Percentiles rank a stretch among this genome's conserved stretches.
These are phyloP conservation scores for Plecturocebus donacophilus DNA, from an alignment of 2,113 vertebrate genomes.

Conservation along the genomic window DNA sequence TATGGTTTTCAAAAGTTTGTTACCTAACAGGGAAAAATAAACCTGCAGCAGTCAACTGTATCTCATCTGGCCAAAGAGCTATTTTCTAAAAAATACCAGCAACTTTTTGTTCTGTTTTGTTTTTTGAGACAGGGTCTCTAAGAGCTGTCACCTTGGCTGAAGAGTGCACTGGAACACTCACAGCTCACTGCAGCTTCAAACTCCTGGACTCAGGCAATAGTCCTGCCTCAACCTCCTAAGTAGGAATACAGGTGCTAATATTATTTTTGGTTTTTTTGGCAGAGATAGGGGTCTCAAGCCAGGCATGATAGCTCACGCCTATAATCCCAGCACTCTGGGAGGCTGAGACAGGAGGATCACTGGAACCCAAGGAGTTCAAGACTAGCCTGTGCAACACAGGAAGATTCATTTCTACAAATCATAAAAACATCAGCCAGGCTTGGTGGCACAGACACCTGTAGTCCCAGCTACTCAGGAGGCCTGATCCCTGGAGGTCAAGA, in stretches of 20 bases:
- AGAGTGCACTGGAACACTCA: background rate
- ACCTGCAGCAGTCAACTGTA: background rate
- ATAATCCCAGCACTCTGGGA: too few species aligned
- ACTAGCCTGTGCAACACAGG: too few species aligned
- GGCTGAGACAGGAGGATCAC: too few species aligned
- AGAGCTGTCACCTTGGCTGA: background rate
- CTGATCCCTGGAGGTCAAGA: too few species aligned
- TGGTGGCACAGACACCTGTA: too few species aligned
- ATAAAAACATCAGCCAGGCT: too few species aligned
- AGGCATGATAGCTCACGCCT: too few species aligned
- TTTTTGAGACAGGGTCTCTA: background rate
- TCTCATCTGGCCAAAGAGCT: background rate
- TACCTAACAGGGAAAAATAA: slow-evolving; percentile 9
- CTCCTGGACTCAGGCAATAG: background rate
- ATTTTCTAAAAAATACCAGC: background rate
- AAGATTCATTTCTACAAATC: too few species aligned
- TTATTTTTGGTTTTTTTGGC: background rate
- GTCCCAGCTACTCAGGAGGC: too few species aligned
- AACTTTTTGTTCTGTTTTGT: background rate
- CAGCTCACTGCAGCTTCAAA: background rate
- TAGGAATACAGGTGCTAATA: background rate
- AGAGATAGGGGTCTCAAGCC: background rate
- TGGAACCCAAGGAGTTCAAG: too few species aligned
- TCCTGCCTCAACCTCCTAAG: background rate
- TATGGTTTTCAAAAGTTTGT: slow-evolving; percentile 28